Evolutionary conservation across 2,113 vertebrate genomes (phyloP), one percentile per base, ranked within the genome.

Genomic region (Ptilorrhoa leucosticta): DNA sequence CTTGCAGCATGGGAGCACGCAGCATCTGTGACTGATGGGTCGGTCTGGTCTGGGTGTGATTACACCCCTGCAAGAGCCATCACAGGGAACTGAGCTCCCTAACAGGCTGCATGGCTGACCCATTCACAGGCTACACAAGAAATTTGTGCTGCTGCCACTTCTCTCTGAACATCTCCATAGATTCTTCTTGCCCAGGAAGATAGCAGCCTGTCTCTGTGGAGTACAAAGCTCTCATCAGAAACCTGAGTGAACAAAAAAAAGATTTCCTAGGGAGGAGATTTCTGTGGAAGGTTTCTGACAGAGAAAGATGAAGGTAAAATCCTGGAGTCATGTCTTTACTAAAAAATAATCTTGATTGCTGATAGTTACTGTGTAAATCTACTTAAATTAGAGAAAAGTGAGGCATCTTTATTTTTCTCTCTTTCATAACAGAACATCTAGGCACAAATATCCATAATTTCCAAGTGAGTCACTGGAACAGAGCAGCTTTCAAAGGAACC

Each of bases 401-500:
- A 85, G 77, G 28, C 35, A 81, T 87, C 51, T 73, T 65, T 83
- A 27, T 73, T 96, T 91, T 89, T 86, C 42, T 47, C 60, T 85
- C 33, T 82, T 91, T 83, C 51, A 14, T 68, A 96, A 89, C 19
- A 83, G 28, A 95, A 63, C 68, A 51, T 57, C 89, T 63, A 70
- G 51, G 22, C 72, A 89, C 0, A 3, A 80, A 87, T 82, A 1
- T 51, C 63, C 27, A 3, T 78, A 65, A 93, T 92, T 95, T 95
- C n/a, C 60, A 86, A 71, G 57, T 94, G 82, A 96, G 75, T 96
- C 95, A 94, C 48, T 78, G 61, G 64, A 81, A 86, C 26, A 70
- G 35, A 37, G 44, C 10, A 72, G 60, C 42, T 96, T 95, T 95
- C 91, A 96, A 95, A 92, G 64, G 90, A 96, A 88, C 60, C 66